A percentile compares a stretch with the other conserved stretches of the same genome.
Evolutionary conservation across 2,888 invertebrate genomes (phyloP).

Genomic region (Caenorhabditis japonica): DNA sequence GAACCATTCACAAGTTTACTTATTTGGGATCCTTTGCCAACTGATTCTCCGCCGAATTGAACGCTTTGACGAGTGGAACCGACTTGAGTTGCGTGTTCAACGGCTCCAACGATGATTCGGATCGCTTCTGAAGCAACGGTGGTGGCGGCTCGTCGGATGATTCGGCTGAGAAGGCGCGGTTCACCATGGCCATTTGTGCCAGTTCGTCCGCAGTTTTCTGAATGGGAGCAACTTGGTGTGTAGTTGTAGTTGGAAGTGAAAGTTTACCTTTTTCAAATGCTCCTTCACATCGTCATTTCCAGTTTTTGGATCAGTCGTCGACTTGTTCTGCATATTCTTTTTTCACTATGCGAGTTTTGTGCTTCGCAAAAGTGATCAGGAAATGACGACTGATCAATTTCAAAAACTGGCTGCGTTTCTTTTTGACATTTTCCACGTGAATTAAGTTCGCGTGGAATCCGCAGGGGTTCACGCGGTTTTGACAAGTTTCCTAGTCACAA

Average conservation of each 20-base stretch:
- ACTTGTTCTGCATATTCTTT: constrained; percentile 31
- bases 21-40: constrained; percentile 4
- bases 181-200: constrained; percentile 24
- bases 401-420: too few relatives aligned
- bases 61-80: constrained; percentile 29
- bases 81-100: constrained; percentile 26
- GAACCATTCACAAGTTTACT: too few relatives aligned
- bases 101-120: constrained; percentile 19
- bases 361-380: constrained; percentile 21
- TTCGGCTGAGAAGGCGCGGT: constrained; percentile 43
- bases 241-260: background rate
- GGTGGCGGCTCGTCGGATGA: constrained; percentile 33
- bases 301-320: too few relatives aligned
- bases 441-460: too few relatives aligned
- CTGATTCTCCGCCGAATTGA: constrained; percentile 34
- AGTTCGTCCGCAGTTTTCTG: constrained; percentile 36
- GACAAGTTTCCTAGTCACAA: too few relatives aligned
- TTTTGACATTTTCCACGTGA: too few relatives aligned
- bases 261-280: constrained; percentile 32
- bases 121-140: constrained; percentile 20
- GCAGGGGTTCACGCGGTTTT: too few relatives aligned
- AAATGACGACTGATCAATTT: too few relatives aligned
- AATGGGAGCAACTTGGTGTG: background rate
- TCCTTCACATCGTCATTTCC: constrained; percentile 10
- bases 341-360: constrained; percentile 25